Percentiles rank a stretch among this genome's conserved stretches.
Conservation (phyloP, 2,797 vertebrate genomes). For the Anabacerthia variegaticeps region DNA sequence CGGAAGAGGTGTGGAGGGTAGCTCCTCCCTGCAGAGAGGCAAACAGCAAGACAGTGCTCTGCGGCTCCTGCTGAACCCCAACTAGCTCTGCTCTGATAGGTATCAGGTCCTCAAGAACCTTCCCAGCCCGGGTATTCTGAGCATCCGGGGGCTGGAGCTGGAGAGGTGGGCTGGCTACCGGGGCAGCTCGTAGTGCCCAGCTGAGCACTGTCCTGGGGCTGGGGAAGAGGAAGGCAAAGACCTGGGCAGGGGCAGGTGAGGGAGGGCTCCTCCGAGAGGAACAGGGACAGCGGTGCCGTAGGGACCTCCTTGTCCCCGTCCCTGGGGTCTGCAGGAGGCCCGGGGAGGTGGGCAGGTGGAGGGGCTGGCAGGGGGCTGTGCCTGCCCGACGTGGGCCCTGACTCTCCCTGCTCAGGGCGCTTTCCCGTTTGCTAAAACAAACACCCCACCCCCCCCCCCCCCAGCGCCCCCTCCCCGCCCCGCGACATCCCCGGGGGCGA, state of each 20-base stretch:
- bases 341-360: not conserved
- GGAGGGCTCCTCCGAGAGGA: not conserved
- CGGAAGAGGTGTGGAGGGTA: rapidly evolving
- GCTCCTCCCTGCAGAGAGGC: not conserved
- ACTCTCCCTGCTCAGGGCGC: not conserved
- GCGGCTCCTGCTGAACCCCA: not conserved
- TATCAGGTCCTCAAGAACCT: rapidly evolving
- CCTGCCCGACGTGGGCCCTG: rapidly evolving
- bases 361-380: not conserved
- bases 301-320: not conserved
- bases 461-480: no score
- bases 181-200: rapidly evolving
- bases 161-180: not conserved
- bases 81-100: not conserved
- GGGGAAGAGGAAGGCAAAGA: not conserved
- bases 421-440: not conserved
- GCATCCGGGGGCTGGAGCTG: not conserved
- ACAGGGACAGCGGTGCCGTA: not conserved
- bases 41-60: rapidly evolving
- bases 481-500: rapidly evolving
- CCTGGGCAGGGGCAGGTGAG: rapidly evolving
- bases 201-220: not conserved
- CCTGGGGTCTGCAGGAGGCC: not conserved
- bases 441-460: no score
- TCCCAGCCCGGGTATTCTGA: not conserved